phyloP scores from a whole-genome alignment of 2,797 vertebrate genomes.

The Aselliscus stoliczkanus region DNA sequence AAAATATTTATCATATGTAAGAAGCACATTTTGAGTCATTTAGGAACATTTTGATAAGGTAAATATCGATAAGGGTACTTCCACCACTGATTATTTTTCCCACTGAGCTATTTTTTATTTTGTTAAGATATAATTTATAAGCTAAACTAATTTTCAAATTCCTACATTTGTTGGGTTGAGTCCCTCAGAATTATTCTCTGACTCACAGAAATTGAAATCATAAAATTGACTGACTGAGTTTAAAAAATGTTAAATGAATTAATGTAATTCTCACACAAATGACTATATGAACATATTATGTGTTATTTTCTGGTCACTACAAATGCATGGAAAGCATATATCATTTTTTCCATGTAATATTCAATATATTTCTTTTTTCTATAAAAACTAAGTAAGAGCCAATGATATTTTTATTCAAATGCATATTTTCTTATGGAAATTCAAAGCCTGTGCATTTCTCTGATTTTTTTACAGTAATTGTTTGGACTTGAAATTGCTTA shows the following conservation, averaged over 20 bases:
- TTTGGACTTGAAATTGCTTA: background rate
- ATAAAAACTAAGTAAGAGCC: background rate
- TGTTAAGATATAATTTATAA: conserved; percentile 38
- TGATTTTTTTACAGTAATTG: background rate
- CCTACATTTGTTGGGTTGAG: background rate
- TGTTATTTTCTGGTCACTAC: background rate
- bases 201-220: background rate
- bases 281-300: background rate
- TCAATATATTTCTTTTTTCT: background rate
- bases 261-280: background rate
- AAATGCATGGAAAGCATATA: background rate
- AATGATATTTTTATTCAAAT: background rate
- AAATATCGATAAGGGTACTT: conserved; percentile 60
- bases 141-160: conserved; percentile 40
- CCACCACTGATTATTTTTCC: background rate
- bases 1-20: conserved; percentile 72
- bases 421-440: background rate
- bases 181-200: conserved; percentile 29
- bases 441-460: background rate
- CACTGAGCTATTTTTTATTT: conserved; percentile 47
- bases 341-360: background rate
- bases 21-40: conserved; percentile 59
- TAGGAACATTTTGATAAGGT: conserved; percentile 63
- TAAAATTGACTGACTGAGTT: background rate
- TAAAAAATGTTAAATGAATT: conserved; percentile 7